Conservation (phyloP, 35 echinoderm and acorn worm genomes). For the Hemicentrotus pulcherrimus region DNA sequence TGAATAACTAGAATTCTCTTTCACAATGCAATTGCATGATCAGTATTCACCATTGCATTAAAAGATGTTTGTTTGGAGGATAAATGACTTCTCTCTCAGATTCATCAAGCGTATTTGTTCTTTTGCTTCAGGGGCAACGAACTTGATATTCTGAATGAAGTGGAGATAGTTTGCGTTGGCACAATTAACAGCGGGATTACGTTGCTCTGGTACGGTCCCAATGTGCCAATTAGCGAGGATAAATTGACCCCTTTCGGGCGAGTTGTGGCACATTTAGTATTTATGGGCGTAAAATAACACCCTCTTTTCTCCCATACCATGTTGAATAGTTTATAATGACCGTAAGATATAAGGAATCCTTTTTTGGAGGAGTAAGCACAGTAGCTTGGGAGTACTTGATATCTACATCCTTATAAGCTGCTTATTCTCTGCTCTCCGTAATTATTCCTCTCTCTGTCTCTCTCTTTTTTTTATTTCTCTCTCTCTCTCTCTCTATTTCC, state of each 20-base stretch:
- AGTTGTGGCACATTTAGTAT: conserved; percentile 3
- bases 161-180: neutral
- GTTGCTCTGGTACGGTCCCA: neutral
- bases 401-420: neutral
- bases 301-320: neutral
- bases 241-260: neutral
- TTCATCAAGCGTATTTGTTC: conserved; percentile 18
- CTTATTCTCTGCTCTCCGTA: neutral
- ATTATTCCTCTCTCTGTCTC: neutral
- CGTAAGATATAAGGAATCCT: neutral
- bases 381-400: neutral
- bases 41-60: neutral
- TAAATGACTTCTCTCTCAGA: neutral
- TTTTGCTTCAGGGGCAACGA: neutral
- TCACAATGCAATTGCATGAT: too few relatives aligned
- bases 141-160: conserved; percentile 4
- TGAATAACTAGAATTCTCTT: too few relatives aligned
- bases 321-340: conserved; percentile 3
- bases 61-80: neutral
- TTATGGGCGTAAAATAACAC: conserved; percentile 18
- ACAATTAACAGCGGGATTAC: neutral
- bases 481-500: neutral
- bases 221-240: neutral
- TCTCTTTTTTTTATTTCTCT: neutral
- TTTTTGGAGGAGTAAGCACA: neutral